Conservation (phyloP, 1,140 invertebrate genomes). For the Neodiprion fabricii region DNA sequence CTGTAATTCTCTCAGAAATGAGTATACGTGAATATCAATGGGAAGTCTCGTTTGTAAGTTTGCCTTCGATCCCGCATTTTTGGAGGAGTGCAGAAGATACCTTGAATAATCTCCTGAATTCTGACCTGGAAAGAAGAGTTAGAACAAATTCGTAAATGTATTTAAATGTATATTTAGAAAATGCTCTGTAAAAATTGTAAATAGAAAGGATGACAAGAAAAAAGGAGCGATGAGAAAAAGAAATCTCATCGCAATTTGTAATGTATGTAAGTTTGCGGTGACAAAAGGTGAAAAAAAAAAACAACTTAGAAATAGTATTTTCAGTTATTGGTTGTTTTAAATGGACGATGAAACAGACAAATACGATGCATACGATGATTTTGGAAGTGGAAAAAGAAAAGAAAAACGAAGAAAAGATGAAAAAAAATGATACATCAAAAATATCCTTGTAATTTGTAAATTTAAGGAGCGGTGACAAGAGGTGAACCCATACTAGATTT, state of each 20-base stretch:
- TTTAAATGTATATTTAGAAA: constrained; percentile 31
- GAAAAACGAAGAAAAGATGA: neutral
- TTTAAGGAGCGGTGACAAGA: constrained; percentile 29
- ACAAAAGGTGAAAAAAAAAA: neutral
- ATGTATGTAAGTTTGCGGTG: constrained; percentile 10
- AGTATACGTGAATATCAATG: no score
- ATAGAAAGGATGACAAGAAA: constrained; percentile 22
- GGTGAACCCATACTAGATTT: constrained; percentile 47
- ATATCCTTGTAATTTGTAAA: constrained; percentile 45
- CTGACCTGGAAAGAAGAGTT: neutral
- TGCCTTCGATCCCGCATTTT: no score
- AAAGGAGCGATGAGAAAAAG: neutral
- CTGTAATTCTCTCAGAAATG: no score
- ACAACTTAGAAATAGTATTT: constrained; percentile 41
- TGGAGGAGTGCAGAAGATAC: no score
- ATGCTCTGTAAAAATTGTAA: constrained; percentile 38
- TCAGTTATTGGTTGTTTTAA: constrained; percentile 46
- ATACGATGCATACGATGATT: neutral
- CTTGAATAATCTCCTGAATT: no score
- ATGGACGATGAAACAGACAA: constrained; percentile 30
- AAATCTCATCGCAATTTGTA: constrained; percentile 2
- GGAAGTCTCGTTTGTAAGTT: no score
- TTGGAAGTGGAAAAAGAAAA: constrained; percentile 24
- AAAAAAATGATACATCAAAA: neutral
- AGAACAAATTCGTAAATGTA: neutral